Evolutionary conservation across 2,113 vertebrate genomes (phyloP).

Genomic region (Leuciscus idus): DNA sequence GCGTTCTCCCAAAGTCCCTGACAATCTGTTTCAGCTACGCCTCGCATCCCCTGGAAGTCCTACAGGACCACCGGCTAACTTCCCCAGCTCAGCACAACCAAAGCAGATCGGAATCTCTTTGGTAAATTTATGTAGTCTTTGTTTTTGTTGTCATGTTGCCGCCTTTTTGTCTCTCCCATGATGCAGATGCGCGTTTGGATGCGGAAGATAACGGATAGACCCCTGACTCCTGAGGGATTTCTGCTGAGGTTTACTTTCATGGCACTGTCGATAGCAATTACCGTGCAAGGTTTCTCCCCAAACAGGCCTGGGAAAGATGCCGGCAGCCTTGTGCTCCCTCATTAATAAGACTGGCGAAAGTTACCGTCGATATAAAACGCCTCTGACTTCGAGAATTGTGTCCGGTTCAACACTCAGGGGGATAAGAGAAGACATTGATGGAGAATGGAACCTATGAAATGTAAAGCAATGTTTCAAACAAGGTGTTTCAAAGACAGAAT

Average conservation of each 20-base stretch:
- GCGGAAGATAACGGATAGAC: conserved; percentile 30
- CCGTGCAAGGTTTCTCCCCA: conserved; percentile 65
- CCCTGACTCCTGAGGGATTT: conserved; percentile 55
- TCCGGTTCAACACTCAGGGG: background rate
- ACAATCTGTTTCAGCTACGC: conserved; percentile 58
- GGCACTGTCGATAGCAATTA: conserved; percentile 76
- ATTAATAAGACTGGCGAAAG: conserved; percentile 35
- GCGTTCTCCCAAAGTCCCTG: conserved; percentile 45
- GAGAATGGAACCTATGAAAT: background rate
- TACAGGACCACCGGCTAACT: conserved; percentile 31
- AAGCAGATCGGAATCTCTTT: conserved; percentile 43
- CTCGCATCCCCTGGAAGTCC: conserved; percentile 36
- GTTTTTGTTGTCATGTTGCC: conserved; percentile 25
- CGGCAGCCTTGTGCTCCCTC: conserved; percentile 5
- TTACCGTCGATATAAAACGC: conserved; percentile 6
- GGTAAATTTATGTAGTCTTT: conserved; percentile 51
- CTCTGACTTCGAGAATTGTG: conserved; percentile 13
- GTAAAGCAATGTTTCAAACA: conserved; percentile 1
- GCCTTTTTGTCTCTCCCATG: conserved; percentile 28
- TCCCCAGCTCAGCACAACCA: conserved; percentile 32
- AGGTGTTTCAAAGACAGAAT: background rate
- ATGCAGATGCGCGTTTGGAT: conserved; percentile 44
- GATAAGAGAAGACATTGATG: background rate
- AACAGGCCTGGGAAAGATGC: conserved; percentile 47
- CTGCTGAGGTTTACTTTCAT: conserved; percentile 65